A percentile compares a stretch with the other conserved stretches of the same genome.
Evolutionary conservation across 1,140 invertebrate genomes (phyloP).

Genomic region (Thaumatotibia leucotreta): DNA sequence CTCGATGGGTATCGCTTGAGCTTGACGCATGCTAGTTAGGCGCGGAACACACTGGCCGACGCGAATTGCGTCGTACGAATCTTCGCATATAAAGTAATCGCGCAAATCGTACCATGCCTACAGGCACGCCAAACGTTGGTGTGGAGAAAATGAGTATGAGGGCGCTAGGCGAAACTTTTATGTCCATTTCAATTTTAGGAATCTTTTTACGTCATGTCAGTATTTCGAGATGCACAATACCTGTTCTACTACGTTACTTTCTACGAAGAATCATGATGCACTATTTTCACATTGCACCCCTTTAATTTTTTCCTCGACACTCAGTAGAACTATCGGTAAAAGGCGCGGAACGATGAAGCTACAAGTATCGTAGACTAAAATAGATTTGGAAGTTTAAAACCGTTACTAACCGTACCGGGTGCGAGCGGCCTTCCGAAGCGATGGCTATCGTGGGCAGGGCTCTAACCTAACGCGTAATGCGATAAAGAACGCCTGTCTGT

Average conservation of each 20-base stretch:
- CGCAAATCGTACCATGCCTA: no score
- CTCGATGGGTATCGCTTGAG: constrained; percentile 58
- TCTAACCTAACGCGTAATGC: constrained; percentile 13
- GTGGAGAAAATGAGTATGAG: no score
- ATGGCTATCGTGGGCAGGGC: constrained; percentile 4
- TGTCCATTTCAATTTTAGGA: no score
- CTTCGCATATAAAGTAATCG: neutral
- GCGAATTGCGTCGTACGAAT: neutral
- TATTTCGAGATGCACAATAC: no score
- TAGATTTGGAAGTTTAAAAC: neutral
- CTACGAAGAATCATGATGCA: no score
- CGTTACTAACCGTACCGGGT: neutral
- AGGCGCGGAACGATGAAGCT: neutral
- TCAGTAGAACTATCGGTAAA: neutral
- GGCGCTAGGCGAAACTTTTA: no score
- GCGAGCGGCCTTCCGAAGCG: neutral
- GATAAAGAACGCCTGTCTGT: constrained; percentile 40
- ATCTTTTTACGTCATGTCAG: no score
- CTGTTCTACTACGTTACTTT: no score
- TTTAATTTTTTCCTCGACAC: neutral
- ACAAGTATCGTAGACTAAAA: neutral
- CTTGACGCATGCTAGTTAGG: constrained; percentile 40
- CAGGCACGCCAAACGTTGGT: no score
- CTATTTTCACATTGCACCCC: no score
- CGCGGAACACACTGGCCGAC: neutral